Evolutionary conservation across 2,113 vertebrate species (phyloP).

Genomic region (Clupea harengus): DNA sequence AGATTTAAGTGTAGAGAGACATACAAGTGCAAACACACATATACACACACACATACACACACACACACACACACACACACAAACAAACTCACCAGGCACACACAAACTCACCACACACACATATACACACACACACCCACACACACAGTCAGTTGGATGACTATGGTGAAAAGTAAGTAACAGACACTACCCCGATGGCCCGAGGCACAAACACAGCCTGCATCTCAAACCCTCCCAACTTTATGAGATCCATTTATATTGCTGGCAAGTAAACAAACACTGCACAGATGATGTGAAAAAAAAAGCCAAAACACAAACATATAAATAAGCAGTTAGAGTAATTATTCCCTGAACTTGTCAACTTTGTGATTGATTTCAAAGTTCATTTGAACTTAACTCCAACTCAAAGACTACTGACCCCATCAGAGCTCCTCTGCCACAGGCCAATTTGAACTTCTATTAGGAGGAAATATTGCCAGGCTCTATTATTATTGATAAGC

Average conservation of each 20-base stretch:
- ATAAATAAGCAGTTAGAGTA: neutral
- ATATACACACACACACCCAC: neutral
- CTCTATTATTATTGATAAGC: neutral
- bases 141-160: neutral
- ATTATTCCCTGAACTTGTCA: neutral
- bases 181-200: neutral
- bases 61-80: neutral
- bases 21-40: too few relatives aligned
- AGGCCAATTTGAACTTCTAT: neutral
- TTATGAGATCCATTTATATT: neutral
- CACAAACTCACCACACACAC: neutral
- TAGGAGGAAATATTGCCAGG: neutral
- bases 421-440: neutral
- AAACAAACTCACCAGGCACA: too few relatives aligned
- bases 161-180: neutral
- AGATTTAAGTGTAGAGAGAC: too few relatives aligned
- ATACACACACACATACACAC: slow-evolving; percentile 7
- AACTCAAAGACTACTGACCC: neutral
- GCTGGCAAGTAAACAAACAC: neutral
- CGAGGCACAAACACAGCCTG: neutral
- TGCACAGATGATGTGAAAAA: neutral
- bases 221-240: neutral
- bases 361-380: neutral
- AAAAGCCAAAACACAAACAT: neutral
- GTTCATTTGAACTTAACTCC: neutral